phyloP scores from a whole-genome alignment of 2,797 vertebrate species.

The Selene dorsalis region DNA sequence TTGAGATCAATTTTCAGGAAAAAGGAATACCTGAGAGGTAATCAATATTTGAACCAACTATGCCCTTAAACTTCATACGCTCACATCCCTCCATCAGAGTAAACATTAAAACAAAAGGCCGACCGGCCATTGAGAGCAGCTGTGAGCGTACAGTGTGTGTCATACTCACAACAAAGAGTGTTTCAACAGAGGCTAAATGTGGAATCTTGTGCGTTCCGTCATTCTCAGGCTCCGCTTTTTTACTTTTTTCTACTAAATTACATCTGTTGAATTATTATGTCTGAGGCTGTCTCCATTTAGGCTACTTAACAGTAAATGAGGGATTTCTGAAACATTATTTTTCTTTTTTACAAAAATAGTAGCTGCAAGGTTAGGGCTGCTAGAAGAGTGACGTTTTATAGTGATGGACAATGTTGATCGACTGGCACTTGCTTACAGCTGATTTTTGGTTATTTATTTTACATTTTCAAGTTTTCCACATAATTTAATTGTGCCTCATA shows the following conservation, averaged over 20 bases:
- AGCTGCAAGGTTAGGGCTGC: background rate
- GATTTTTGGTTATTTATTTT: background rate
- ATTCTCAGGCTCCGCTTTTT: slow-evolving; percentile 3
- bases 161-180: slow-evolving; percentile 63
- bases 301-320: background rate
- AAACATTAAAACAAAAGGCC: slow-evolving; percentile 65
- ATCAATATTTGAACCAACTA: slow-evolving; percentile 76
- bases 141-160: slow-evolving; percentile 57
- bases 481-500: too few species aligned
- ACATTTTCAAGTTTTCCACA: background rate
- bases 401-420: background rate
- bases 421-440: background rate
- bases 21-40: slow-evolving; percentile 73
- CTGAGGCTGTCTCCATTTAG: background rate
- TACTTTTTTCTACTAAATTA: background rate
- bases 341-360: background rate
- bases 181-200: slow-evolving; percentile 52
- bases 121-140: slow-evolving; percentile 63
- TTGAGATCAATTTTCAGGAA: slow-evolving; percentile 74
- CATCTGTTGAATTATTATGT: slow-evolving; percentile 24
- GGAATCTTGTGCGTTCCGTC: slow-evolving; percentile 32
- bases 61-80: slow-evolving; percentile 71
- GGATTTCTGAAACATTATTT: background rate
- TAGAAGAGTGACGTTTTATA: background rate
- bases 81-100: slow-evolving; percentile 61